phyloP scores from a whole-genome alignment of 64 coral and sea anemone species.

The Hydrozoanthus tunicans region DNA sequence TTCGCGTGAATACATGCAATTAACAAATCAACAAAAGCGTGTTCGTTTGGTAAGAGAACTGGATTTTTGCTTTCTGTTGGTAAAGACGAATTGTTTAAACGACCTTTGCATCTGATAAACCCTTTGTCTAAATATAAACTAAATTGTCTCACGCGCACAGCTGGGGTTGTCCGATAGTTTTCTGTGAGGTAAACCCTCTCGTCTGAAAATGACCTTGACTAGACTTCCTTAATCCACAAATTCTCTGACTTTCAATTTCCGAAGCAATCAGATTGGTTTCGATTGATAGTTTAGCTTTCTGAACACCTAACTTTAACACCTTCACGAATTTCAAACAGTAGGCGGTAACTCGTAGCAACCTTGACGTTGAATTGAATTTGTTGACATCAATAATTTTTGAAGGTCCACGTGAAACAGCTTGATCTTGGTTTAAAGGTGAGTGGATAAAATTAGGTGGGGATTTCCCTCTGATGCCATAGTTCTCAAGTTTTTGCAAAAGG shows the following conservation, averaged over 20 bases:
- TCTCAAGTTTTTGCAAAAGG: neutral
- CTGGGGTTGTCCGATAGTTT: neutral
- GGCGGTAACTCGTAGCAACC: slow-evolving; percentile 14
- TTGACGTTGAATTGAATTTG: neutral
- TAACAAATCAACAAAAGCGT: slow-evolving; percentile 23
- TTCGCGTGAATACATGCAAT: slow-evolving; percentile 24
- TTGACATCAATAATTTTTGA: neutral
- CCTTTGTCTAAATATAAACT: slow-evolving; percentile 21
- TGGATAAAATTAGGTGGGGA: neutral
- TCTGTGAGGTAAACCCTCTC: neutral
- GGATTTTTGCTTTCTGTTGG: neutral
- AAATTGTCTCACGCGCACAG: slow-evolving; percentile 18
- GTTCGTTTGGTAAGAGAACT: slow-evolving; percentile 12
- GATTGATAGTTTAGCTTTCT: neutral
- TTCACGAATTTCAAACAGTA: neutral
- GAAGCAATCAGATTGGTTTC: neutral
- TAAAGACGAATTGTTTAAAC: neutral
- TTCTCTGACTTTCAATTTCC: slow-evolving; percentile 17
- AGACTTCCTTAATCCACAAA: slow-evolving; percentile 6
- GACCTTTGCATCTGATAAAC: slow-evolving; percentile 12
- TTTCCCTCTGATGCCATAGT: slow-evolving; percentile 1
- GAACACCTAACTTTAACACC: neutral
- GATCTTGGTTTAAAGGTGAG: neutral
- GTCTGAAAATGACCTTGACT: neutral
- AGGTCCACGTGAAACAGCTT: neutral